phyloP scores from a whole-genome alignment of 2,888 invertebrate genomes.

The Apomyelois bistriatella region DNA sequence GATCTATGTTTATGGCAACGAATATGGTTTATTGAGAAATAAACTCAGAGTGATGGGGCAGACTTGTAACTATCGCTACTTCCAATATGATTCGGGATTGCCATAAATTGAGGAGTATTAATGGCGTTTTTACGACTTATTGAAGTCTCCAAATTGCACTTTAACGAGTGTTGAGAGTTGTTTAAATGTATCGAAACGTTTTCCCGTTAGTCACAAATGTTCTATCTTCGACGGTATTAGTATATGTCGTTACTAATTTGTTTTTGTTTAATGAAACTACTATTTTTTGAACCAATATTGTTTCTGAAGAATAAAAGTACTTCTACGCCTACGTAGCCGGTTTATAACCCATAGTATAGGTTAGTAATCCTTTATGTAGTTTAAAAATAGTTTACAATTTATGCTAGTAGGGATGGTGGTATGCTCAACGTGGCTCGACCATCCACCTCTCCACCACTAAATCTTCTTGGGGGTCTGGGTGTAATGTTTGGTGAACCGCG shows the following conservation, averaged over 20 bases:
- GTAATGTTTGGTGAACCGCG: too few species aligned
- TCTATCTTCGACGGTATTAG: not conserved
- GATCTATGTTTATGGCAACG: slow-evolving; percentile 53
- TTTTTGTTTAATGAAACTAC: not conserved
- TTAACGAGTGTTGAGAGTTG: slow-evolving; percentile 7
- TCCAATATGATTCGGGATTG: slow-evolving; percentile 39
- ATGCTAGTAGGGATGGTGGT: too few species aligned
- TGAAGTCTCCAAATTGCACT: slow-evolving; percentile 7
- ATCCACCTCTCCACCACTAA: too few species aligned
- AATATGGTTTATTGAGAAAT: slow-evolving; percentile 61
- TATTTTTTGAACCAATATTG: not conserved
- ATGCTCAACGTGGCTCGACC: too few species aligned
- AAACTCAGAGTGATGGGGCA: slow-evolving; percentile 49
- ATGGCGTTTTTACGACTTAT: slow-evolving; percentile 16
- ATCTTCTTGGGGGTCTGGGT: too few species aligned
- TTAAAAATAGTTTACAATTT: too few species aligned
- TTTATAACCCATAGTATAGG: too few species aligned
- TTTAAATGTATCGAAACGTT: slow-evolving; percentile 2
- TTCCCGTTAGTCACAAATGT: not conserved
- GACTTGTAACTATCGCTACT: slow-evolving; percentile 39
- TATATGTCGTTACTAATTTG: not conserved
- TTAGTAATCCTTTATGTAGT: too few species aligned
- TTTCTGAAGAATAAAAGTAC: not conserved
- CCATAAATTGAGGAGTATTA: slow-evolving; percentile 22
- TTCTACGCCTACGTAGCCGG: too few species aligned